Percentiles rank a stretch among this genome's conserved stretches.
These are phyloP conservation scores for Salpingus planirostris DNA, from an alignment of 2,888 invertebrate genomes.

Conservation along the genomic window DNA sequence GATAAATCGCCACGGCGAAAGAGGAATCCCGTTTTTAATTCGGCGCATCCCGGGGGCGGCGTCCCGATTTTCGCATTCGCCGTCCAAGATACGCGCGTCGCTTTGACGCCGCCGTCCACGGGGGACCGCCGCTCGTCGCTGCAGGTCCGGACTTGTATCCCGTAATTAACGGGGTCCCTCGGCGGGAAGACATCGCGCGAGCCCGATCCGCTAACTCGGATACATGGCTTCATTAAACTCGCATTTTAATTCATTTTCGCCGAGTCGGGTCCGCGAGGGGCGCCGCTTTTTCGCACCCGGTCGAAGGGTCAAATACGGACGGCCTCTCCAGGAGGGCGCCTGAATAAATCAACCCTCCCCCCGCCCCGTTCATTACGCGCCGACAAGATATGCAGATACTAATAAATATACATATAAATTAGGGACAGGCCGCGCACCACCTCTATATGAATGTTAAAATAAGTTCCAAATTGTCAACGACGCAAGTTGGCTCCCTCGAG, in stretches of 20 bases:
- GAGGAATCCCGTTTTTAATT: too few relatives aligned
- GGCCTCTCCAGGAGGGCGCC: conserved; percentile 22
- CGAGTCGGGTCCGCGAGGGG: conserved; percentile 16
- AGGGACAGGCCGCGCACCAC: conserved; percentile 36
- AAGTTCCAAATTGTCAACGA: conserved; percentile 49
- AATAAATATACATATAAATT: conserved; percentile 46
- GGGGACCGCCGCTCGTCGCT: not conserved
- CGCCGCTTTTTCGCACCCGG: conserved; percentile 9
- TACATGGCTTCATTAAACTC: conserved; percentile 36
- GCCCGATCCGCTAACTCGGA: conserved; percentile 31
- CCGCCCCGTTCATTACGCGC: conserved; percentile 17
- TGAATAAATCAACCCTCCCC: conserved; percentile 24
- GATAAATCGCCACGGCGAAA: too few relatives aligned
- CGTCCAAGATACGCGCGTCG: too few relatives aligned
- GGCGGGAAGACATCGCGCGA: conserved; percentile 29
- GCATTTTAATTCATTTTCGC: conserved; percentile 37
- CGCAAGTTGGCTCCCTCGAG: conserved; percentile 43
- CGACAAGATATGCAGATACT: conserved; percentile 33
- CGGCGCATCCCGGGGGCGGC: too few relatives aligned
- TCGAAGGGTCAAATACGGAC: conserved; percentile 23
- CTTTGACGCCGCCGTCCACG: conserved; percentile 1
- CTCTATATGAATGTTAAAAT: conserved; percentile 49
- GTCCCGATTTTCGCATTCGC: too few relatives aligned
- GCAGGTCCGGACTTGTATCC: conserved; percentile 45
- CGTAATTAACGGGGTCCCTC: conserved; percentile 54